Conservation (phyloP, 2,797 vertebrate species). For the Enteromius anoplus region DNA sequence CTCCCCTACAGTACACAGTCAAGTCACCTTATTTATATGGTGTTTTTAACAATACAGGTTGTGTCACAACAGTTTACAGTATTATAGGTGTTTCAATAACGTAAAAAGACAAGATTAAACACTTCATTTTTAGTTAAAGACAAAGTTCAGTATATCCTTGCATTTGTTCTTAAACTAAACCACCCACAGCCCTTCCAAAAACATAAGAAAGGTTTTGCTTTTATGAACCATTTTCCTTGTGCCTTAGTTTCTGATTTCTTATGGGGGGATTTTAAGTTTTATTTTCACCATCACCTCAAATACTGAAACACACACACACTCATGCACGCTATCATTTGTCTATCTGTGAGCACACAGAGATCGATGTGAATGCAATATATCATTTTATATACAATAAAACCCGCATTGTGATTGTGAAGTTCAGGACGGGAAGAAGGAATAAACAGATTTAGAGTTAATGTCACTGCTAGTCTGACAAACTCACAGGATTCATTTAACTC, state of each 20-base stretch:
- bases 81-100: too few relatives aligned
- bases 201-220: not conserved
- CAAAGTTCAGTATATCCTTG: not conserved
- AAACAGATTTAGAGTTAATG: constrained; percentile 8
- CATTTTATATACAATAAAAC: not conserved
- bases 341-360: not conserved
- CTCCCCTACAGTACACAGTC: not conserved
- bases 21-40: too few relatives aligned
- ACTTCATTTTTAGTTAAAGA: too few relatives aligned
- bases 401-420: not conserved
- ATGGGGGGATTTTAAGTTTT: not conserved
- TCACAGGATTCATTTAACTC: constrained; percentile 13
- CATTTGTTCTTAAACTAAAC: not conserved
- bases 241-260: not conserved
- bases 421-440: not conserved
- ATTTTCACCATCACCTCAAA: not conserved
- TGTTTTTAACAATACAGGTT: too few relatives aligned
- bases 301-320: constrained; percentile 1
- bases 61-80: too few relatives aligned
- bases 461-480: constrained; percentile 7
- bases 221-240: constrained; percentile 11
- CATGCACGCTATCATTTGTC: not conserved
- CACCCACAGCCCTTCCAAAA: not conserved
- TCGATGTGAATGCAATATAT: not conserved
- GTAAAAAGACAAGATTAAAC: too few relatives aligned